phyloP scores from a whole-genome alignment of 1,140 invertebrate species.

The Colletes gigas region DNA sequence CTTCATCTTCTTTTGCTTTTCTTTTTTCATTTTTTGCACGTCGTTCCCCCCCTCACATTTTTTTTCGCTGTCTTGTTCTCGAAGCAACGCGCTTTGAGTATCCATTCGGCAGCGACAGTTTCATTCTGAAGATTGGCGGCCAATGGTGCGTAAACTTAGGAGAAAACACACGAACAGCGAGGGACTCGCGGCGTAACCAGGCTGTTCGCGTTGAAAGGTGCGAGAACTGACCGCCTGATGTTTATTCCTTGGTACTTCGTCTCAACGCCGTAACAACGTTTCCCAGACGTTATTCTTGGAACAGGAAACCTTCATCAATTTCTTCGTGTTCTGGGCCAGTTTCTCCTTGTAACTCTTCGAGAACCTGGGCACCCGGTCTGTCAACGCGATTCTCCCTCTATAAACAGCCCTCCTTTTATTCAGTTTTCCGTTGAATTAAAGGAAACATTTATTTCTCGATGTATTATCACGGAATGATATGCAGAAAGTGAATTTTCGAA shows the following conservation, averaged over 20 bases:
- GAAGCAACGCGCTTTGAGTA: constrained; percentile 50
- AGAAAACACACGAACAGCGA: constrained; percentile 62
- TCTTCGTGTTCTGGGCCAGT: constrained; percentile 19
- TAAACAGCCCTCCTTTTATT: constrained; percentile 18
- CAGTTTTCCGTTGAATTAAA: neutral
- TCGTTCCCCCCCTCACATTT: constrained; percentile 6
- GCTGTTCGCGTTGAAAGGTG: constrained; percentile 60
- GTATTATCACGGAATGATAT: no score
- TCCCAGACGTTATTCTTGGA: constrained; percentile 28
- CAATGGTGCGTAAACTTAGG: constrained; percentile 76
- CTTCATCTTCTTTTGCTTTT: neutral
- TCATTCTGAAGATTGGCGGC: constrained; percentile 76
- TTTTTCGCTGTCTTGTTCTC: constrained; percentile 14
- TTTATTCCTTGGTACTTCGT: constrained; percentile 54
- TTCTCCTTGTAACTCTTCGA: neutral
- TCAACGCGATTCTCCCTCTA: neutral
- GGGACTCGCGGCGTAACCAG: constrained; percentile 57
- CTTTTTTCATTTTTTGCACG: neutral
- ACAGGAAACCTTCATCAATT: constrained; percentile 44
- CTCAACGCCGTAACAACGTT: constrained; percentile 9
- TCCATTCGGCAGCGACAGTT: constrained; percentile 66
- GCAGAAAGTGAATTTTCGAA: no score
- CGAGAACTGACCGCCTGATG: constrained; percentile 53
- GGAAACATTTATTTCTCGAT: no score
- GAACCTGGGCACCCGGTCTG: neutral